Conservation (phyloP, 2,797 vertebrate species). For the Sebastes flavidus region DNA sequence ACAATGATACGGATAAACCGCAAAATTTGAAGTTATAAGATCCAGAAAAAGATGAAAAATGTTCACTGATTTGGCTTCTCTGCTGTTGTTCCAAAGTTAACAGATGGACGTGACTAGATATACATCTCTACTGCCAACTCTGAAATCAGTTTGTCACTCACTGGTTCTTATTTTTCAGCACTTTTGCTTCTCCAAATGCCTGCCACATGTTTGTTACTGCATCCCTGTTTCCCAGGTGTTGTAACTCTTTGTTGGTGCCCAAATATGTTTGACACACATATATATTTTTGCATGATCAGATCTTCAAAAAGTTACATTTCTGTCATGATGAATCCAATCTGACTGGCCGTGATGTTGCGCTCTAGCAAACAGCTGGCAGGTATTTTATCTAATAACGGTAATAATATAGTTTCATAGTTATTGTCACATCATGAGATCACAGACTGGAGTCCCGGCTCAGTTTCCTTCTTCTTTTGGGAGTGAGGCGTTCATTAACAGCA, state of each 20-base stretch:
- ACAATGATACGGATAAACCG: background rate
- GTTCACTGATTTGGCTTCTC: too few relatives aligned
- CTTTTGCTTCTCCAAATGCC: background rate
- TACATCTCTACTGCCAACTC: background rate
- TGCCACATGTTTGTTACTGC: constrained; percentile 7
- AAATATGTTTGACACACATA: too few relatives aligned
- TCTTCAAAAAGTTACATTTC: background rate
- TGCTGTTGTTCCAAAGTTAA: too few relatives aligned
- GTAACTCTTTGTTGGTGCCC: background rate
- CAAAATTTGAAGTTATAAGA: background rate
- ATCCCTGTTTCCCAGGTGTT: background rate
- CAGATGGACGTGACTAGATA: background rate
- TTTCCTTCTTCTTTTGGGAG: background rate
- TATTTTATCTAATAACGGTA: background rate
- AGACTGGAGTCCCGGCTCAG: background rate
- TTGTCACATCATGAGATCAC: background rate
- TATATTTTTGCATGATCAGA: background rate
- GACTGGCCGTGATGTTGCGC: background rate
- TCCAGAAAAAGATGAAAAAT: background rate
- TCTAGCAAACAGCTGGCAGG: background rate
- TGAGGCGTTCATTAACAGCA: background rate
- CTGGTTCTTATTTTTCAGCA: background rate
- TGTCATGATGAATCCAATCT: background rate
- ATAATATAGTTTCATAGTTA: background rate
- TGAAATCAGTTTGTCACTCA: background rate